These are phyloP conservation scores for Xiphophorus hellerii DNA, from an alignment of 2,113 vertebrate genomes.

Conservation along the genomic window DNA sequence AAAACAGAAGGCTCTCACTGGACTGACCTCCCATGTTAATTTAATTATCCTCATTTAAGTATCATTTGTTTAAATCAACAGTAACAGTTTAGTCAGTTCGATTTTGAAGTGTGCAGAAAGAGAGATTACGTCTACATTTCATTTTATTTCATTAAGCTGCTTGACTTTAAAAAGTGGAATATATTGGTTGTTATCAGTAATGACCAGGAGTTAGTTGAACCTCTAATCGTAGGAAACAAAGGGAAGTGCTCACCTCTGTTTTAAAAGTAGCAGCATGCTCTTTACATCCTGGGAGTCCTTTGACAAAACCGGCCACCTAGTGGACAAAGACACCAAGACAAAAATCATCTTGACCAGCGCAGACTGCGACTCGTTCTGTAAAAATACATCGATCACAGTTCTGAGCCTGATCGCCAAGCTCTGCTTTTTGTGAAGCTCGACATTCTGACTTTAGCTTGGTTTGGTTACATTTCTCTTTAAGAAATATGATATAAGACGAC, in stretches of 20 bases:
- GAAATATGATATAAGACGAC: background rate
- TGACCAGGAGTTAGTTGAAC: too few relatives aligned
- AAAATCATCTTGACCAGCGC: background rate
- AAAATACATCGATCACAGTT: background rate
- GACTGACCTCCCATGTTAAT: too few relatives aligned
- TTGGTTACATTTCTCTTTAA: background rate
- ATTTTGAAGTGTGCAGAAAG: too few relatives aligned
- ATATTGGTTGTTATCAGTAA: too few relatives aligned
- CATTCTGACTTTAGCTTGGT: background rate
- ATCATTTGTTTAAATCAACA: background rate
- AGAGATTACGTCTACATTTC: too few relatives aligned
- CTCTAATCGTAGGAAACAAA: background rate
- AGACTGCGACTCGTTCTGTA: background rate
- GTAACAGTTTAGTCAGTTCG: background rate
- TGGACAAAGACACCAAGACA: conserved; percentile 22
- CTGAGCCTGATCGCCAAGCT: background rate
- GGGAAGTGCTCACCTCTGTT: conserved; percentile 83
- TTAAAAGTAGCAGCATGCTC: conserved; percentile 88
- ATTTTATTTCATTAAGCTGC: too few relatives aligned
- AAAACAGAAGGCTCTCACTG: background rate
- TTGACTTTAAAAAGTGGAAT: too few relatives aligned
- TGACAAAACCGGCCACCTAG: conserved; percentile 88
- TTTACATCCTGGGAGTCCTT: conserved; percentile 88
- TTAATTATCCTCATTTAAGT: too few relatives aligned
- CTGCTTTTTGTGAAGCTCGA: background rate